Conservation (phyloP, 2,888 invertebrate genomes). For the Thecocarcelia acutangulata region DNA sequence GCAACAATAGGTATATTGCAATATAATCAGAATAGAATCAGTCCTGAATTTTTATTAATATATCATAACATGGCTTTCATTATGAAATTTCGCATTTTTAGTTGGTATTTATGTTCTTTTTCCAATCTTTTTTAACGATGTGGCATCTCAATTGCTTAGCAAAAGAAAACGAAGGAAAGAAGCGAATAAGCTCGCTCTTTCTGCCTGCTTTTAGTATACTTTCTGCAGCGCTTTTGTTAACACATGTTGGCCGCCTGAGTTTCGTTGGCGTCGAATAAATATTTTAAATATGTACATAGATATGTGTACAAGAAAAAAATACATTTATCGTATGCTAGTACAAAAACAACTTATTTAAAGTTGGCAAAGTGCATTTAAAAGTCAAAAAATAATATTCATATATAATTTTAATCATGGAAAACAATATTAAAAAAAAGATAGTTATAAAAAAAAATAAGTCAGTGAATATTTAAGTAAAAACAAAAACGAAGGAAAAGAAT, state of each 20-base stretch:
- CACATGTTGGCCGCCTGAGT: slow-evolving; percentile 24
- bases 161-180: slow-evolving; percentile 13
- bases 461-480: slow-evolving; percentile 23
- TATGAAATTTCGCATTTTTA: no score
- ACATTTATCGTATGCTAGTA: slow-evolving; percentile 17
- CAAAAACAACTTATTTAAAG: slow-evolving; percentile 35
- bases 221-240: slow-evolving; percentile 49
- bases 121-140: background rate
- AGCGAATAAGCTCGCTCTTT: slow-evolving; percentile 13
- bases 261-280: slow-evolving; percentile 9
- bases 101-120: background rate
- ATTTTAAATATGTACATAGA: slow-evolving; percentile 3
- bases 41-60: no score
- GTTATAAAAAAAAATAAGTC: slow-evolving; percentile 14
- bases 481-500: slow-evolving; percentile 17
- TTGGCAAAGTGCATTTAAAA: slow-evolving; percentile 56
- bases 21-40: no score
- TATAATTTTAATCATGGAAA: slow-evolving; percentile 16
- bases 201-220: slow-evolving; percentile 49
- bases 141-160: background rate
- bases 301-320: slow-evolving; percentile 12
- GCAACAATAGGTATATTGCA: no score
- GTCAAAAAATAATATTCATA: slow-evolving; percentile 5
- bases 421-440: slow-evolving; percentile 3
- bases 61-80: no score